phyloP scores from a whole-genome alignment of 2,888 invertebrate species.

The Chrysolina oricalcia region DNA sequence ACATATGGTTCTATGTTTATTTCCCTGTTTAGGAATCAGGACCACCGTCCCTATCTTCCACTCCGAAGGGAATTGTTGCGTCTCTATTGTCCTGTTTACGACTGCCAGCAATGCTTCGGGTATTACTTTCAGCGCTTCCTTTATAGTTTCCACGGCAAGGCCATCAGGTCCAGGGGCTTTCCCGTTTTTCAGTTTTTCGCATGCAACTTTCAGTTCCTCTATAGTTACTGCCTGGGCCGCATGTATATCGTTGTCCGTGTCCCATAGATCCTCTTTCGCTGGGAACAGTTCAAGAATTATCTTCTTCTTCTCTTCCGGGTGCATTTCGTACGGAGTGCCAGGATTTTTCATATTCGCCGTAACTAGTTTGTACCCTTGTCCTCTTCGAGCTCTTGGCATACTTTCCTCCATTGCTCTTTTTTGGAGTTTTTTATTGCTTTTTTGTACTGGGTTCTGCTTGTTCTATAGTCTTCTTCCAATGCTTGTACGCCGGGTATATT shows the following conservation, averaged over 20 bases:
- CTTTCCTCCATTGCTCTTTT: no score
- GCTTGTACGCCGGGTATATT: not conserved
- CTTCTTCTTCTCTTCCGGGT: no score
- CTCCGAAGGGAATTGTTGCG: not conserved
- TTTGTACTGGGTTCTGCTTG: not conserved
- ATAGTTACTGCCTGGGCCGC: not conserved
- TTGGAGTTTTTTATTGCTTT: not conserved
- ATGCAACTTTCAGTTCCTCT: not conserved
- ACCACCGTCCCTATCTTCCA: constrained; percentile 9
- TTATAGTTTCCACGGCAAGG: not conserved
- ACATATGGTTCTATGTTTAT: no score
- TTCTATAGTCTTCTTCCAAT: not conserved
- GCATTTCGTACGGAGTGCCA: no score
- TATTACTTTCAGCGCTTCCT: not conserved
- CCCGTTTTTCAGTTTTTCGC: not conserved
- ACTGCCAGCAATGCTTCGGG: not conserved
- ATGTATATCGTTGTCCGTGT: not conserved
- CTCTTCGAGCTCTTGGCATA: no score
- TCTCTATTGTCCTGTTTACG: not conserved
- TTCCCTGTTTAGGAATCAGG: not conserved
- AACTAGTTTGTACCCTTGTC: no score
- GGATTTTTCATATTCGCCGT: no score
- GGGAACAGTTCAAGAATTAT: no score
- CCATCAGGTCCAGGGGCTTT: not conserved
- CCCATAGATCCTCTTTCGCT: no score